These are phyloP conservation scores for Ornithorhynchus anatinus DNA, from an alignment of 2,113 vertebrate species.

Conservation along the genomic window DNA sequence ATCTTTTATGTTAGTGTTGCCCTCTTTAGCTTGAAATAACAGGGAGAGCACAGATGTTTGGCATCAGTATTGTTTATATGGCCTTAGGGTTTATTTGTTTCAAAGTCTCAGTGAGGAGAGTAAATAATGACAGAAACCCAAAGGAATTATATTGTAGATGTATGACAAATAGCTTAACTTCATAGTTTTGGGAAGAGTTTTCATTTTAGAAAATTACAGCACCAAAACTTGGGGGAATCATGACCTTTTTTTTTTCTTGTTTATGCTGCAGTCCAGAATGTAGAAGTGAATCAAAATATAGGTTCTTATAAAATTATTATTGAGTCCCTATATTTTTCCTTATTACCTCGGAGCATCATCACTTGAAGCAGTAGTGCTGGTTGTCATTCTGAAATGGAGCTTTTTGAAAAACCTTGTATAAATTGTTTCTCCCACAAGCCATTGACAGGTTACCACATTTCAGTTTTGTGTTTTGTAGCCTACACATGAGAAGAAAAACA, in stretches of 20 bases:
- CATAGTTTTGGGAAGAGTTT: conserved; percentile 42
- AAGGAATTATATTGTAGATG: conserved; percentile 65
- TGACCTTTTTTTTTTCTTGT: neutral
- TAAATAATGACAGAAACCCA: conserved; percentile 68
- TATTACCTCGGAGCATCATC: too few species aligned
- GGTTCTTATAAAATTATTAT: neutral
- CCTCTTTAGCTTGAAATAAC: conserved; percentile 53
- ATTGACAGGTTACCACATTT: too few species aligned
- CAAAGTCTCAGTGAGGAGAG: conserved; percentile 59
- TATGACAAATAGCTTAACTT: conserved; percentile 46
- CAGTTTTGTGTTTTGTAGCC: too few species aligned
- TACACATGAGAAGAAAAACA: too few species aligned
- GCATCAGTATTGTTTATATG: conserved; percentile 69
- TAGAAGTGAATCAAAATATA: neutral
- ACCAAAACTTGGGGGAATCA: neutral
- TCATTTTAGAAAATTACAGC: conserved; percentile 7
- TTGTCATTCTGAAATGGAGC: too few species aligned
- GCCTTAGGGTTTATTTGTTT: conserved; percentile 68
- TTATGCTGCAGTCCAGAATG: conserved; percentile 4
- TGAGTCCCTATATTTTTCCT: too few species aligned
- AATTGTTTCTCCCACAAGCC: too few species aligned
- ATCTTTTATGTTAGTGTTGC: conserved; percentile 42
- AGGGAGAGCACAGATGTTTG: conserved; percentile 68
- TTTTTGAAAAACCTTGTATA: too few species aligned
- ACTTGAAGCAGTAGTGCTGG: too few species aligned